These are phyloP conservation scores for Chiloscyllium plagiosum DNA, from an alignment of 2,113 vertebrate genomes.

Conservation along the genomic window DNA sequence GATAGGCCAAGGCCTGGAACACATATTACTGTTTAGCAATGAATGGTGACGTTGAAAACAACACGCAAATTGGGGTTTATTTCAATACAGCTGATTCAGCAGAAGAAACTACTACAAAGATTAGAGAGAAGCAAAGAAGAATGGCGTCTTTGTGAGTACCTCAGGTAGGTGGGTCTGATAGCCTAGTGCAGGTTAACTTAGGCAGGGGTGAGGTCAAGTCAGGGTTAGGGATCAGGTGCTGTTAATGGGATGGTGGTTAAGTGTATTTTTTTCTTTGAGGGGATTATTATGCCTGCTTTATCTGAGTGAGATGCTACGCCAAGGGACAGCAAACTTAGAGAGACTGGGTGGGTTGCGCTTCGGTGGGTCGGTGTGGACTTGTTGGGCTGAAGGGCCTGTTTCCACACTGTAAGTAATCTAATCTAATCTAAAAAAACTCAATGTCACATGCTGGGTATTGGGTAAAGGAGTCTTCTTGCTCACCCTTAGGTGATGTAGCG, in stretches of 20 bases:
- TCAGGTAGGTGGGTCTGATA: neutral
- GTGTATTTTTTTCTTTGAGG: neutral
- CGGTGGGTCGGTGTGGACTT: too few species aligned
- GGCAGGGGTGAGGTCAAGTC: neutral
- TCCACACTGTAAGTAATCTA: too few species aligned
- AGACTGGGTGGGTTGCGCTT: neutral
- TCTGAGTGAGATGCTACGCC: neutral
- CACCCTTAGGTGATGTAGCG: neutral
- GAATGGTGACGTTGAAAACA: neutral
- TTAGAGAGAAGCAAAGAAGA: neutral
- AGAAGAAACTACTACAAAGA: neutral
- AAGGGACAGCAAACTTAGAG: neutral
- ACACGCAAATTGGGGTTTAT: neutral
- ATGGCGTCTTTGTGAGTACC: neutral
- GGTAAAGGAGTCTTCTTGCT: neutral
- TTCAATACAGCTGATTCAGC: neutral
- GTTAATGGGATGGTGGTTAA: neutral
- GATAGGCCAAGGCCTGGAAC: neutral
- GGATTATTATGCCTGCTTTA: neutral
- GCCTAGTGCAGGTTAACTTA: neutral
- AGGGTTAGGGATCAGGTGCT: neutral
- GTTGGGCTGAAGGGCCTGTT: too few species aligned
- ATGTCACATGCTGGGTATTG: neutral
- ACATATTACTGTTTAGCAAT: neutral
- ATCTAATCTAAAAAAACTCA: too few species aligned